Base-by-base conservation (phyloP, 2,113 vertebrate genomes). In the Macrotus californicus region DNA sequence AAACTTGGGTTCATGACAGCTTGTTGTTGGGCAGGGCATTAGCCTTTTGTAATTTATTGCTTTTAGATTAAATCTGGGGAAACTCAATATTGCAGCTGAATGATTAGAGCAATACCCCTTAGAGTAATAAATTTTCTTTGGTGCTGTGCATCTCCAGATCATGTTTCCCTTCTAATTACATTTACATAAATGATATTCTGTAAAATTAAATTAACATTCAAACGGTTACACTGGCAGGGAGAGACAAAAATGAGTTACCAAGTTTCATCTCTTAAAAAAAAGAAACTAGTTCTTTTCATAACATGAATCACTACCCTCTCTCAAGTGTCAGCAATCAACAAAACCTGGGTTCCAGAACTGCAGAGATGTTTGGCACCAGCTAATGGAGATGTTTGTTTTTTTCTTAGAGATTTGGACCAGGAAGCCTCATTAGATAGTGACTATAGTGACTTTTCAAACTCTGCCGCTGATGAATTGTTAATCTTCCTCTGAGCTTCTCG, bases 71-170 rank as follows among this genome's bases (percentile, higher is more conserved):
- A 99, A 99, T 99, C 99, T 98, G 97, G 98, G 97, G 99, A 99
- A 99, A 99, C 99, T 98, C 99, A 99, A 99, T 99, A 99, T 99
- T 99, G 99, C 99, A 99, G 99, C 99, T 99, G 99, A 99, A 99
- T 99, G 99, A 99, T 99, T 99, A 99, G 99, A 99, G 99, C 98
- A 98, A 98, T 98, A 99, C 98, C 98, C 99, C 98, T 99, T 29
- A 94, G 98, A 99, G 99, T 99, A 99, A 99, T 99, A 99, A 98
- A 99, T 99, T 99, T 99, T 99, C 99, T 98, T 98, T 98, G 98
- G 98, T 99, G 98, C 98, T 98, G 98, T 98, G 98, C 97, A 98
- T 99, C 98, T 98, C 98, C 96, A 97, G 98, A 99, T 99, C 99
- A 98, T 99, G 99, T 99, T 99, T 99, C 99, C 98, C 96, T 98